Evolutionary conservation across 2,797 vertebrate genomes (phyloP).

Genomic region (Amblyraja radiata): DNA sequence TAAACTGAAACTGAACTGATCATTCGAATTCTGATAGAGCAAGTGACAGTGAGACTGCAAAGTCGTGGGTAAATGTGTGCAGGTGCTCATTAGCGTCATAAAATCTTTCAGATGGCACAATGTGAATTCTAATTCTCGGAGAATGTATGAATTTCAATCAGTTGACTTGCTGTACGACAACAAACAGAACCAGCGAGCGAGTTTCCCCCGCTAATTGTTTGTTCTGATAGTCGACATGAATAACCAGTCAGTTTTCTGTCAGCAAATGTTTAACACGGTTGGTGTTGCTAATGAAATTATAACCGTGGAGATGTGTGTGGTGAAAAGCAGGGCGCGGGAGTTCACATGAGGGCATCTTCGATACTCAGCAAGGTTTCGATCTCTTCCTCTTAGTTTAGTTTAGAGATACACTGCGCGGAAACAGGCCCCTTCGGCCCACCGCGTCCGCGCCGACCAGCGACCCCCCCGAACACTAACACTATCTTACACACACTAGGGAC

Average conservation of each 20-base stretch:
- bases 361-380: no score
- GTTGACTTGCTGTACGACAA: neutral
- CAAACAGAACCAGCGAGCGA: neutral
- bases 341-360: neutral
- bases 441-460: no score
- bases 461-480: no score
- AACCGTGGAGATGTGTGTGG: neutral
- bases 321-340: neutral
- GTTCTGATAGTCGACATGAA: conserved; percentile 10
- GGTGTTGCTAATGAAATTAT: conserved; percentile 30
- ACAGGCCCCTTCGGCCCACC: no score
- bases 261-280: conserved; percentile 21
- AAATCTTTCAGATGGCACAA: neutral
- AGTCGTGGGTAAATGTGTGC: conserved; percentile 1
- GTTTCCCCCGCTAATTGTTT: conserved; percentile 17
- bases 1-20: no score
- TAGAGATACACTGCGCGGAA: no score
- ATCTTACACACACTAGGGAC: no score
- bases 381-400: no score
- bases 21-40: no score
- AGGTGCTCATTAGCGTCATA: conserved; percentile 27
- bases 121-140: conserved; percentile 8
- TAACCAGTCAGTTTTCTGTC: conserved; percentile 33
- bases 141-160: neutral
- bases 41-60: neutral